Conservation (phyloP, 2,888 invertebrate species). For the Papilio elwesi region DNA sequence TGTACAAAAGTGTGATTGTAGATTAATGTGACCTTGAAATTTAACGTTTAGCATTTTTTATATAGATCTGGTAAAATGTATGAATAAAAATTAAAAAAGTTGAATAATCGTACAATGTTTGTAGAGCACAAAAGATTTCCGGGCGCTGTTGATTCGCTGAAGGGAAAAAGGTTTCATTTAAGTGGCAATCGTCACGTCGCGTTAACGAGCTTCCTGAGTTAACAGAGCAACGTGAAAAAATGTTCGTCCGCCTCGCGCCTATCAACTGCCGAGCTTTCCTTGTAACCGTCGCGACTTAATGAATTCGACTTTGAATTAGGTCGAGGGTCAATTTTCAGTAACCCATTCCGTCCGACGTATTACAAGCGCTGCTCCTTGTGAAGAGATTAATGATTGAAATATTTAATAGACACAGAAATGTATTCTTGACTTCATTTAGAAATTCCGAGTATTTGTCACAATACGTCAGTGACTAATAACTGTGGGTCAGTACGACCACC, state of each 20-base stretch:
- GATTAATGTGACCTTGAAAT: conserved; percentile 14
- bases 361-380: not conserved
- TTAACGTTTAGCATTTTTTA: not conserved
- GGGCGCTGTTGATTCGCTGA: conserved; percentile 68
- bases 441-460: not conserved
- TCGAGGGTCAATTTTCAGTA: conserved; percentile 33
- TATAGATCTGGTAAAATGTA: not conserved
- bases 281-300: conserved; percentile 46
- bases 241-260: conserved; percentile 55
- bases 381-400: not conserved
- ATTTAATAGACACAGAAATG: not conserved
- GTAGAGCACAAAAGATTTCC: conserved; percentile 58
- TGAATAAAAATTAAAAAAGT: not conserved
- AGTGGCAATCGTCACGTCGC: conserved; percentile 79
- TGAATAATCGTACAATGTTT: not conserved
- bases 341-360: conserved; percentile 19
- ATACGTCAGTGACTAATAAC: conserved; percentile 5
- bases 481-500: not conserved
- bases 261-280: conserved; percentile 47
- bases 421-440: not conserved
- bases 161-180: conserved; percentile 65
- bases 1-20: not conserved
- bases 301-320: conserved; percentile 41
- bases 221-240: conserved; percentile 80
- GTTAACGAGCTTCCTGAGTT: conserved; percentile 80